phyloP scores from a whole-genome alignment of 2,797 vertebrate genomes.

The Cuculus canorus region DNA sequence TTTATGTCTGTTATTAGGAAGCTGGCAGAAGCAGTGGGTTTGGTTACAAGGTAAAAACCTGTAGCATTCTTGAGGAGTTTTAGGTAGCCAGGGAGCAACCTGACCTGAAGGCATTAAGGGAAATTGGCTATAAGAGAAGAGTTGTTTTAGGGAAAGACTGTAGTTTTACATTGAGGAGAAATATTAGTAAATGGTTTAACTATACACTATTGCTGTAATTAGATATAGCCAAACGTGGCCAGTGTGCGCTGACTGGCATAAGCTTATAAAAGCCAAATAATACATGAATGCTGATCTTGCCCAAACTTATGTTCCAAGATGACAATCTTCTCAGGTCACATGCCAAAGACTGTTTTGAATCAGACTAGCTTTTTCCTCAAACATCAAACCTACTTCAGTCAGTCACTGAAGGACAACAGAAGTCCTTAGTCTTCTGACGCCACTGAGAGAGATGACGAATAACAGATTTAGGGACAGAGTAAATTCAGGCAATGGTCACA shows the following conservation, averaged over 20 bases:
- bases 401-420: background rate
- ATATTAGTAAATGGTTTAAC: background rate
- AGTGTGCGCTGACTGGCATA: background rate
- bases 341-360: background rate
- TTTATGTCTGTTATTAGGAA: background rate
- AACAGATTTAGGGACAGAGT: background rate
- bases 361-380: background rate
- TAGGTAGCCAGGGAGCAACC: background rate
- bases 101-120: background rate
- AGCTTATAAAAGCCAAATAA: background rate
- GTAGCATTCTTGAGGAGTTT: background rate
- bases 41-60: background rate
- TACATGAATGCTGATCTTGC: background rate
- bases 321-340: background rate
- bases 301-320: background rate
- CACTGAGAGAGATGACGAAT: background rate
- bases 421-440: background rate
- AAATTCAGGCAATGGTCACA: background rate
- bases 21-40: background rate
- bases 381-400: background rate
- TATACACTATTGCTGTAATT: too few relatives aligned
- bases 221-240: background rate
- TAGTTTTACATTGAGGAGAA: background rate
- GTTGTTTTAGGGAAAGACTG: background rate
- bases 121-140: background rate